These are phyloP conservation scores for Tretioscincus oriximinensis DNA, from an alignment of 2,113 vertebrate species.

Conservation along the genomic window DNA sequence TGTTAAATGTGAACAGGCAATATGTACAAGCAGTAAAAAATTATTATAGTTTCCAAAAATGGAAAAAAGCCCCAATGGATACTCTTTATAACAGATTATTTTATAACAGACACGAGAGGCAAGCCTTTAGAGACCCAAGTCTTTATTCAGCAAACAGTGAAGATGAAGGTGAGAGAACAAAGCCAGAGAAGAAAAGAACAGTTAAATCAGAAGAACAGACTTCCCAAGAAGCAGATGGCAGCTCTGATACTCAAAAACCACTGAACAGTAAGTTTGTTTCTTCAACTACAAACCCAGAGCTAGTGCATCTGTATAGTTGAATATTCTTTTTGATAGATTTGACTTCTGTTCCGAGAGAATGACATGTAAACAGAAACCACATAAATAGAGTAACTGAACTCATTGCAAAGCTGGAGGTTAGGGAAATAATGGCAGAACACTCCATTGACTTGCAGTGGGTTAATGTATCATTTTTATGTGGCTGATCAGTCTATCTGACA, in stretches of 20 bases:
- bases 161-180: slow-evolving; percentile 73
- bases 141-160: slow-evolving; percentile 77
- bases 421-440: too few species aligned
- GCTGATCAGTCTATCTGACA: too few species aligned
- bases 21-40: background rate
- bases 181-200: slow-evolving; percentile 59
- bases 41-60: background rate
- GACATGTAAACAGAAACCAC: too few species aligned
- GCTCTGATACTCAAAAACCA: slow-evolving; percentile 69
- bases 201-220: slow-evolving; percentile 73
- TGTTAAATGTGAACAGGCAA: background rate
- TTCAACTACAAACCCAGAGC: background rate
- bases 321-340: background rate
- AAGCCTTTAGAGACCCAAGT: slow-evolving; percentile 71
- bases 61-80: background rate
- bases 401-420: too few species aligned
- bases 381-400: too few species aligned
- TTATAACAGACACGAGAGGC: slow-evolving; percentile 75
- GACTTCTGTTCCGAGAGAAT: too few species aligned
- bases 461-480: too few species aligned
- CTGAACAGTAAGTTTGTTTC: slow-evolving; percentile 74
- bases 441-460: too few species aligned
- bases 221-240: slow-evolving; percentile 65
- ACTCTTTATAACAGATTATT: slow-evolving; percentile 1
- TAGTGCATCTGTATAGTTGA: background rate